These are phyloP conservation scores for Anthoptus insignis DNA, from an alignment of 2,888 invertebrate species.

Conservation along the genomic window DNA sequence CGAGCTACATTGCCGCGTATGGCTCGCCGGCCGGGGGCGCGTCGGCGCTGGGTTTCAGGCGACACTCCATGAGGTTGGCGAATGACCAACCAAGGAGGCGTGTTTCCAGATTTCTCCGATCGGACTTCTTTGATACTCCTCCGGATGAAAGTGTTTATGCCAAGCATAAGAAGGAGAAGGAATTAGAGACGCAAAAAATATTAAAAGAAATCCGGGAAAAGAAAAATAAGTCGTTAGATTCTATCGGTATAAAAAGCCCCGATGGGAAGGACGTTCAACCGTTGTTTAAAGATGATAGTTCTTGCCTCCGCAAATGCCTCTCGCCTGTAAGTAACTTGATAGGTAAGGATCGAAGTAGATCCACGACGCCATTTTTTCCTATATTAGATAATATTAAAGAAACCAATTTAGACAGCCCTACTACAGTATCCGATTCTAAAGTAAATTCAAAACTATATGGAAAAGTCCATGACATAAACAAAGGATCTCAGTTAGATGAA, in stretches of 20 bases:
- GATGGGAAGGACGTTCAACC: conserved; percentile 57
- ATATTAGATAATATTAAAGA: conserved; percentile 82
- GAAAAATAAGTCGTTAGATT: conserved; percentile 74
- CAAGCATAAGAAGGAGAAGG: conserved; percentile 88
- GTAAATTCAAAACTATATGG: conserved; percentile 52
- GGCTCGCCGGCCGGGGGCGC: conserved; percentile 55
- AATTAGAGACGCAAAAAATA: conserved; percentile 90
- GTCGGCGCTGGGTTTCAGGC: conserved; percentile 56
- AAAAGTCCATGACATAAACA: conserved; percentile 53
- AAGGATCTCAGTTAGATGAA: conserved; percentile 51
- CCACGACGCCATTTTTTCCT: conserved; percentile 82
- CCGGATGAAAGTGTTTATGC: conserved; percentile 89
- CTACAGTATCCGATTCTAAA: conserved; percentile 31
- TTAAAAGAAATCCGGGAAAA: conserved; percentile 90
- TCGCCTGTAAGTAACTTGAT: conserved; percentile 69
- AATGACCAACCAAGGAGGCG: conserved; percentile 85
- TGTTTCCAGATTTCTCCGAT: conserved; percentile 91
- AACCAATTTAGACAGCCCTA: conserved; percentile 64
- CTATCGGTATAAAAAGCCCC: conserved; percentile 59
- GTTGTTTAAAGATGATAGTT: conserved; percentile 60
- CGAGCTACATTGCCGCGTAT: conserved; percentile 76
- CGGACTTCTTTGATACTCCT: conserved; percentile 92
- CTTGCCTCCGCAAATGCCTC: conserved; percentile 65
- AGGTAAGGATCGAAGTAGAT: conserved; percentile 77
- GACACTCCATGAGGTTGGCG: conserved; percentile 66